These are phyloP conservation scores for Donacobius atricapilla DNA, from an alignment of 2,113 vertebrate species.

Conservation along the genomic window DNA sequence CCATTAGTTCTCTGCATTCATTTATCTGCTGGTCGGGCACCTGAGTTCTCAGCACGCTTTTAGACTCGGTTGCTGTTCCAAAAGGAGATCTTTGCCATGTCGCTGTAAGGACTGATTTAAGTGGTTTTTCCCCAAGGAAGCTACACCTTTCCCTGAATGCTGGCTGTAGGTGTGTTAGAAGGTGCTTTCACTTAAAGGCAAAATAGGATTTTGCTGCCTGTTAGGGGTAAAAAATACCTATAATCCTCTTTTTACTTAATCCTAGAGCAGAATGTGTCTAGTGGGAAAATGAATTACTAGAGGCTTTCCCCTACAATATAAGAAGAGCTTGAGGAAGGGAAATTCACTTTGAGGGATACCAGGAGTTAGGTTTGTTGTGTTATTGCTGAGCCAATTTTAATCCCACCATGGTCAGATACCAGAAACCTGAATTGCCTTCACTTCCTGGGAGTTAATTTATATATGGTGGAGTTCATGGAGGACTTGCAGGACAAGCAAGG, in stretches of 20 bases:
- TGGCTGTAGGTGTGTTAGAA: not conserved
- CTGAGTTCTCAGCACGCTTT: not conserved
- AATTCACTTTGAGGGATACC: not conserved
- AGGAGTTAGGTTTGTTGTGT: not conserved
- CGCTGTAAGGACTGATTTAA: not conserved
- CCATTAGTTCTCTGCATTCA: rapidly evolving
- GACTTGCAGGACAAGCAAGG: slow-evolving; percentile 30
- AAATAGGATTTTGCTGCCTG: not conserved
- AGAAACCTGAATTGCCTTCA: not conserved
- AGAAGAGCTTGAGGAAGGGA: not conserved
- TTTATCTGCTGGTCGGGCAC: not conserved
- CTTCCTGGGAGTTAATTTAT: not conserved
- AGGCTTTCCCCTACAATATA: not conserved
- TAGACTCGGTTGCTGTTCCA: not conserved
- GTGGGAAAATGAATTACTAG: not conserved
- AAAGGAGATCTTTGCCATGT: not conserved
- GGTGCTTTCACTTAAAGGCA: not conserved
- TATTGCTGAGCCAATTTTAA: not conserved
- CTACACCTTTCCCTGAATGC: not conserved
- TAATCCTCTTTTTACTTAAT: not conserved
- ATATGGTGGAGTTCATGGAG: slow-evolving; percentile 7
- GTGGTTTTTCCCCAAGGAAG: not conserved
- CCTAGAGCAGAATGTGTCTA: not conserved
- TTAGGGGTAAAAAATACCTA: not conserved
- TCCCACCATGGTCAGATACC: not conserved